Evolutionary conservation across 2,888 invertebrate genomes (phyloP).

Genomic region (Malachius bipustulatus): DNA sequence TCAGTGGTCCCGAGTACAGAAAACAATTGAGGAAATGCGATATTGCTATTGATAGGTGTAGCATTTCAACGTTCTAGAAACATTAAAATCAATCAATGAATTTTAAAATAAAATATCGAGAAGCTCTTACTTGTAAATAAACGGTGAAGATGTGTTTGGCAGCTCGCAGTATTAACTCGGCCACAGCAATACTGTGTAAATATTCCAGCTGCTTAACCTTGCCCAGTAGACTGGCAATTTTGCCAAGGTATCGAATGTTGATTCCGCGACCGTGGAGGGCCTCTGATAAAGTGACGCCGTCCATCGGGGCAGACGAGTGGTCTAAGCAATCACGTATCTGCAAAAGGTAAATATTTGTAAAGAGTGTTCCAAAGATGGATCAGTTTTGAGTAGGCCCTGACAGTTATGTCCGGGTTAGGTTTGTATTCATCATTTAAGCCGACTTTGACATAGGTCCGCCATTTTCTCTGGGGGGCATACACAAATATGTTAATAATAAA

Average conservation of each 20-base stretch:
- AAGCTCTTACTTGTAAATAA: slow-evolving; percentile 62
- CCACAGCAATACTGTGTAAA: slow-evolving; percentile 77
- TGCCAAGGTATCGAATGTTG: slow-evolving; percentile 93
- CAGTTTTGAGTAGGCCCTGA: too few relatives aligned
- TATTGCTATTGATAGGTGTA: slow-evolving; percentile 81
- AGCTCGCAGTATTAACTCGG: slow-evolving; percentile 80
- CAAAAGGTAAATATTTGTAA: too few relatives aligned
- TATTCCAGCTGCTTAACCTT: slow-evolving; percentile 75
- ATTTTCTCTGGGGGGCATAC: too few relatives aligned
- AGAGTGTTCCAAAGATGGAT: too few relatives aligned
- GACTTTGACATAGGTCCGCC: too few relatives aligned
- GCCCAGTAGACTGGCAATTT: slow-evolving; percentile 67
- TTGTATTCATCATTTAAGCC: too few relatives aligned
- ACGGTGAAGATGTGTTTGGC: slow-evolving; percentile 89
- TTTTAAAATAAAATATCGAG: slow-evolving; percentile 5
- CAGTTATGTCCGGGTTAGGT: too few relatives aligned
- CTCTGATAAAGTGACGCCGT: slow-evolving; percentile 85
- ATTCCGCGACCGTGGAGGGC: slow-evolving; percentile 92
- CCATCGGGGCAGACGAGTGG: slow-evolving; percentile 88
- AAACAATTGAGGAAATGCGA: slow-evolving; percentile 96
- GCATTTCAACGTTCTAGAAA: slow-evolving; percentile 67
- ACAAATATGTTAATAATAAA: too few relatives aligned
- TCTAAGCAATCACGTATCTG: slow-evolving; percentile 83
- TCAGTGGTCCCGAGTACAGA: slow-evolving; percentile 62
- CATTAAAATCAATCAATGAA: slow-evolving; percentile 5